A percentile compares a stretch with the other conserved stretches of the same genome.
Evolutionary conservation across 2,113 vertebrate genomes (phyloP).

Genomic region (Bungarus multicinctus): DNA sequence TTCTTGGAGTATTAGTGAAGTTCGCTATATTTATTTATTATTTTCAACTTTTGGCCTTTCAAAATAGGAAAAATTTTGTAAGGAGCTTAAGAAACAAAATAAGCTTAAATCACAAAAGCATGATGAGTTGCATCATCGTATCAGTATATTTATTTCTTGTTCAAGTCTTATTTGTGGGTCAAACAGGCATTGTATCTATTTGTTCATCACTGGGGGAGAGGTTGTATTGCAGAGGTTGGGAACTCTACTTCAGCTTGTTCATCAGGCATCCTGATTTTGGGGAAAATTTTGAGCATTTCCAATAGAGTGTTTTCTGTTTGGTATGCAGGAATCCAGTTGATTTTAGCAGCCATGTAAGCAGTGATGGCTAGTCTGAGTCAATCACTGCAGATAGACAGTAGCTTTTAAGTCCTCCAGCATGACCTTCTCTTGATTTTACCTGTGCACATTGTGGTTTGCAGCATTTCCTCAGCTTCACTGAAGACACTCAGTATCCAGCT

Average conservation of each 20-base stretch:
- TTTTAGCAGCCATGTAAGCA: not conserved
- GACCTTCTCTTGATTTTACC: not conserved
- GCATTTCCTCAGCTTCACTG: conserved; percentile 43
- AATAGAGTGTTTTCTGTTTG: not conserved
- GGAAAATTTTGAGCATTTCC: not conserved
- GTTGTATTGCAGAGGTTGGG: not conserved
- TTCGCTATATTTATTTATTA: not conserved
- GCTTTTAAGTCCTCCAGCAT: not conserved
- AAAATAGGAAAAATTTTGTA: not conserved
- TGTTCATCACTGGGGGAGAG: not conserved
- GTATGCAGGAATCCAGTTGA: not conserved
- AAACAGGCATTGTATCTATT: not conserved
- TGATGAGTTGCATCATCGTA: not conserved
- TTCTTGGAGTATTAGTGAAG: not conserved
- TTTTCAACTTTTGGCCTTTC: not conserved
- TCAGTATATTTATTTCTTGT: not conserved
- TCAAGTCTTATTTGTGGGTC: not conserved
- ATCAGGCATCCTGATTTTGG: not conserved
- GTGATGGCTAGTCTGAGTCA: not conserved
- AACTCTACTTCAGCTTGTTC: not conserved
- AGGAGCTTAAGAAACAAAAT: not conserved
- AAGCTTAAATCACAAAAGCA: not conserved
- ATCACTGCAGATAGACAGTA: not conserved
- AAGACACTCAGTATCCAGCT: conserved; percentile 72
- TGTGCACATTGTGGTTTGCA: not conserved